Evolutionary conservation across 2,113 vertebrate species (phyloP), one percentile per base, ranked within the genome.

Genomic region (Passerina amoena): DNA sequence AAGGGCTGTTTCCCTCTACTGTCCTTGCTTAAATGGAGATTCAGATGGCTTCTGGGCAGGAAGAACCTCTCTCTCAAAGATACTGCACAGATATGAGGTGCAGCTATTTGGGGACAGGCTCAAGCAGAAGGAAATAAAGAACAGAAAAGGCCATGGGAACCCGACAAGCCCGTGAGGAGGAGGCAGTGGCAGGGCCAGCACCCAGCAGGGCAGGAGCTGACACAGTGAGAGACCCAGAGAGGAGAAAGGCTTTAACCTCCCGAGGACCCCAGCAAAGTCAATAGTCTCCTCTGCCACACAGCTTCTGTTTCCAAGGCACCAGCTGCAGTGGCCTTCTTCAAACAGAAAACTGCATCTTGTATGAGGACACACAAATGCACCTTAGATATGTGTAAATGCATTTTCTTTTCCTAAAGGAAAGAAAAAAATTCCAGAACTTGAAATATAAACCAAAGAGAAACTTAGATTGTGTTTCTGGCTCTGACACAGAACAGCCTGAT

Each of bases 291-390:
- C 23, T 54, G 59, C 87, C 30, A 68, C 0, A 3, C 45, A 80
- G 87, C 50, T 85, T 56, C 65, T 79, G 66, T 73, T 90, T 70
- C 84, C 82, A 66, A 87, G 71, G 51, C 56, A 85, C 24, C 79
- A 69, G 54, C 50, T 73, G 50, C 25, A 85, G 35, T 6, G 38
- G 56, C 50, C 75, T 70, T 31, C 81, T 47, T 47, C 82, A 75
- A 53, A 91, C 23, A 87, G 35, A 27, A 61, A 75, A 60, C 25
- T 59, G 66, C 40, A 63, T 45, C 48, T 57, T 15, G 8, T 37
- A 31, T 12, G 30, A 93, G 40, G 38, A 40, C 27, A 78, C 57
- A 64, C 1, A 1, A 87, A 31, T 14, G 57, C 8, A 4, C 1
- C 0, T 59, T 44, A 78, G 8, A 13, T 25, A 70, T 0, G 5